Conservation (phyloP, 1,140 invertebrate species). For the Bombus affinis region DNA sequence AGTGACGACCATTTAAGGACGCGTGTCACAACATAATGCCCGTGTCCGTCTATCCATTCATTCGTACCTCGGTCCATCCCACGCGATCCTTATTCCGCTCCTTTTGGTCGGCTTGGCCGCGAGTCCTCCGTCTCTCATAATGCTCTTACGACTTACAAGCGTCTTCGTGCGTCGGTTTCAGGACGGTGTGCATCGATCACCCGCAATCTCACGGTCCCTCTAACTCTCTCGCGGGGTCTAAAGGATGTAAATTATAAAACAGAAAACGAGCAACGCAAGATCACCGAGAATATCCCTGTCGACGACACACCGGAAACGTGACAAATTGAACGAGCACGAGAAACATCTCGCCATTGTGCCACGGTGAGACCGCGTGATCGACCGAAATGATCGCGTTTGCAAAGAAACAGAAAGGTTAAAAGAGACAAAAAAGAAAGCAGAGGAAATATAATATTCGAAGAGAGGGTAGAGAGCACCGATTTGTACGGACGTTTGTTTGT, state of each 20-base stretch:
- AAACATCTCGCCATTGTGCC: not conserved
- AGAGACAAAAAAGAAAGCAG: not conserved
- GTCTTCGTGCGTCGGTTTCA: conserved; percentile 32
- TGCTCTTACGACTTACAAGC: conserved; percentile 42
- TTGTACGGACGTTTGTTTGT: conserved; percentile 48
- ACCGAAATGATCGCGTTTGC: conserved; percentile 27
- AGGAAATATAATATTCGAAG: not conserved
- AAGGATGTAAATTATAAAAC: conserved; percentile 6
- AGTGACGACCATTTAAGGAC: conserved; percentile 48
- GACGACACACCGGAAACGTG: conserved; percentile 10
- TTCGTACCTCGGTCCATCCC: conserved; percentile 41
- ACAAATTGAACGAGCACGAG: not conserved
- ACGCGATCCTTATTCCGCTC: conserved; percentile 51
- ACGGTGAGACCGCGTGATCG: not conserved
- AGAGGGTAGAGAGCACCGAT: not conserved
- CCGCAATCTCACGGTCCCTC: conserved; percentile 23
- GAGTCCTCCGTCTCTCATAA: conserved; percentile 8
- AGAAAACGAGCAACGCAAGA: not conserved
- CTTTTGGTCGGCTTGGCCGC: conserved; percentile 49
- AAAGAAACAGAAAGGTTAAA: not conserved
- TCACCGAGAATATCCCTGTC: not conserved
- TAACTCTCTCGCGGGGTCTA: not conserved
- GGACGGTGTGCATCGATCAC: conserved; percentile 46
- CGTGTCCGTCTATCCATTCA: conserved; percentile 51
- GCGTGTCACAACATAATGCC: conserved; percentile 54